These are phyloP conservation scores for Ophion obscuratus DNA, from an alignment of 2,888 invertebrate species.

Conservation along the genomic window DNA sequence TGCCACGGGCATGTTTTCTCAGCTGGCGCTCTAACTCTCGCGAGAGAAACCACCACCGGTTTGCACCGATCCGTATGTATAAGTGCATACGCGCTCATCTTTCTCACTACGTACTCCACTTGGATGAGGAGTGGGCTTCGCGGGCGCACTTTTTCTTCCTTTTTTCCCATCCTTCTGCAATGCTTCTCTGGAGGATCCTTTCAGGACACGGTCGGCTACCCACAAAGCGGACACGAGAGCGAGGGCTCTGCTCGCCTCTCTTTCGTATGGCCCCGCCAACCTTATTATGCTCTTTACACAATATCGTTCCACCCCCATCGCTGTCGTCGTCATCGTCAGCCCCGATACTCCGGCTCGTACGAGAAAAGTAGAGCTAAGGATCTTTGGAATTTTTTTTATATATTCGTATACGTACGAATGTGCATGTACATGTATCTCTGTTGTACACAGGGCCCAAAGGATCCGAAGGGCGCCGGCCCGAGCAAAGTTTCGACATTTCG, in stretches of 20 bases:
- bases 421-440: conserved; percentile 6
- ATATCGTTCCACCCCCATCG: conserved; percentile 79
- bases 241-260: conserved; percentile 66
- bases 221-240: conserved; percentile 78
- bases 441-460: conserved; percentile 4
- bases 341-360: conserved; percentile 50
- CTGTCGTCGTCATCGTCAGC: conserved; percentile 55
- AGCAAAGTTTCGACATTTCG: conserved; percentile 63
- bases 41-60: conserved; percentile 54
- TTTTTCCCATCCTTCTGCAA: conserved; percentile 45
- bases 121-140: conserved; percentile 40
- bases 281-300: conserved; percentile 83
- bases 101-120: conserved; percentile 35
- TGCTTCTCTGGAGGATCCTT: conserved; percentile 76
- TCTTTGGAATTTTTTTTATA: conserved; percentile 31
- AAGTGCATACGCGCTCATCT: conserved; percentile 16
- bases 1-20: conserved; percentile 82
- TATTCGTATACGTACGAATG: background rate
- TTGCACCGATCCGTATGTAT: conserved; percentile 38
- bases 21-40: conserved; percentile 81
- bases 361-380: conserved; percentile 42
- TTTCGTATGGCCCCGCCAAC: conserved; percentile 72
- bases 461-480: conserved; percentile 52
- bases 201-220: conserved; percentile 83
- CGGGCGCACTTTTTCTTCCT: conserved; percentile 11